Evolutionary conservation across 2,113 vertebrate genomes (phyloP).

Genomic region (Phyllostomus discolor): DNA sequence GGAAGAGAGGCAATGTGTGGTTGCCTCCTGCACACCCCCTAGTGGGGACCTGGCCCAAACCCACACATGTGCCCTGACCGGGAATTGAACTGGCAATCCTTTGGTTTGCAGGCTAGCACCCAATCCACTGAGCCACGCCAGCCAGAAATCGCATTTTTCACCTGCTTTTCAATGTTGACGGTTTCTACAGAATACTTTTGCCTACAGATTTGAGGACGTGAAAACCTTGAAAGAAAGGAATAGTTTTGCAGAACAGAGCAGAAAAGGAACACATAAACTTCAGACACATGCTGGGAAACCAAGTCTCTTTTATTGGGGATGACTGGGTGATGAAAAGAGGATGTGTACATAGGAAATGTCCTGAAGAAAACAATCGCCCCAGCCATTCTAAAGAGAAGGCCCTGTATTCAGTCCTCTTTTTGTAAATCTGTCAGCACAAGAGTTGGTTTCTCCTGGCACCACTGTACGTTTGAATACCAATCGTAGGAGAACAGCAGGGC

Average conservation of each 20-base stretch:
- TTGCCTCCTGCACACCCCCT: no score
- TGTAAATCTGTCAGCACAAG: rapidly evolving
- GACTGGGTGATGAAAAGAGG: not conserved
- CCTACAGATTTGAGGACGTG: not conserved
- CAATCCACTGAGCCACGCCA: no score
- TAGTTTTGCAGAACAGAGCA: no score
- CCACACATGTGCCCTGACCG: no score
- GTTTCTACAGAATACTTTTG: not conserved
- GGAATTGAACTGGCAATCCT: no score
- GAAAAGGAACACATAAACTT: not conserved
- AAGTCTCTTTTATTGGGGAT: not conserved
- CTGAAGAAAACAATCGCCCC: not conserved
- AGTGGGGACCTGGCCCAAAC: no score
- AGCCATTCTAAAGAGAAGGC: not conserved
- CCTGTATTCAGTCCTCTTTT: rapidly evolving
- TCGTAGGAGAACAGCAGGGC: not conserved
- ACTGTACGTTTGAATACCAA: rapidly evolving
- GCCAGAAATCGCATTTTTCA: not conserved
- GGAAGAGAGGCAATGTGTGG: no score
- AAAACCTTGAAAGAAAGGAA: not conserved
- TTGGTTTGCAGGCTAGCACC: no score
- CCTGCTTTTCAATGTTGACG: not conserved
- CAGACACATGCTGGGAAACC: not conserved
- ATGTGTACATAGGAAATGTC: not conserved
- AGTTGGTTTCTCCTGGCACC: not conserved